Evolutionary conservation across 1,140 invertebrate species (phyloP), one percentile per base, ranked within the genome.

Genomic region (Heliconius eleuchia): DNA sequence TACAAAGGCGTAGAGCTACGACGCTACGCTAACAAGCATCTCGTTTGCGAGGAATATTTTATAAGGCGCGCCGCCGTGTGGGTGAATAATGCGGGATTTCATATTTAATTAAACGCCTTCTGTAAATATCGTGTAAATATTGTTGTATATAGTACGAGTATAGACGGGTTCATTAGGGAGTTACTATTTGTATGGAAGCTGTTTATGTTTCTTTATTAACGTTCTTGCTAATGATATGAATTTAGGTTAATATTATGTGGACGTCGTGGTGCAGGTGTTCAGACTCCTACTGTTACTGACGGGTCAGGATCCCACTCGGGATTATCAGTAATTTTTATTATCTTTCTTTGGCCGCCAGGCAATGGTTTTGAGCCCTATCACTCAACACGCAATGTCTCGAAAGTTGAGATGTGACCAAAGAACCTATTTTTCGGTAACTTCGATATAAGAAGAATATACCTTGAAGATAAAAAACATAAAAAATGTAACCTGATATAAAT

Each of bases 11-110:
- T 66, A 66, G 60, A 27, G 60, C 60, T 66, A 66, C 60, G 60
- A 66, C 60, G 60, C 60, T 66, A 66, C 60, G 60, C 60, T 66
- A 66, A 66, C 60, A 66, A 66, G 60, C 60, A 66, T 66, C 60
- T 66, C 60, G 60, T 66, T 66, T 66, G 60, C 60, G 60, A 66
- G 60, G 60, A 66, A 66, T 66, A 66, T 66, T 66, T 66, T 66
- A 66, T 66, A 66, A 66, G 60, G n/a, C 60, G 3, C 60, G 60
- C 60, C 60, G 60, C 60, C 60, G 60, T 66, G 60, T 66, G 60
- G 60, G 27, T 66, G 60, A 66, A 66, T 66, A 66, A 66, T 66
- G 60, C 60, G 60, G 60, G 60, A 66, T 66, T 66, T 66, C 60
- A 66, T 66, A 66, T 66, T 66, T 66, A 66, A 66, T 66, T 66